Evolutionary conservation across 2,797 vertebrate genomes (phyloP), one percentile per base, ranked within the genome.

Genomic region (Coccyzus lansbergi): DNA sequence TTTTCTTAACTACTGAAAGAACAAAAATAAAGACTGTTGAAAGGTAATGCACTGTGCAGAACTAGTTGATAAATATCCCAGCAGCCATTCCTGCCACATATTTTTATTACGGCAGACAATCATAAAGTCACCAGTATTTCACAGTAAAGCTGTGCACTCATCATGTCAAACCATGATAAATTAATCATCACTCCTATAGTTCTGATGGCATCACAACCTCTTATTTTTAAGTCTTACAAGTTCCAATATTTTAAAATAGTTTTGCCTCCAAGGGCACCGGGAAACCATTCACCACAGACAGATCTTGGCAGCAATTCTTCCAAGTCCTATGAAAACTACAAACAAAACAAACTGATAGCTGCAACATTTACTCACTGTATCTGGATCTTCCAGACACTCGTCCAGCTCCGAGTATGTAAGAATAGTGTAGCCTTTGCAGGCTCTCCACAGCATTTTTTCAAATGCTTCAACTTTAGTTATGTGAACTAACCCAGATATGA

Each of bases 371-470:
- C 99, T 98, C 96, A 99, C 99, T 0, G 99, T 99, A 93, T 99
- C 98, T 0, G 99, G 98, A 86, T 99, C 99, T 24, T 98, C 97
- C 1, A 99, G 98, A 92, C 95, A 97, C 69, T 99, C 98, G 1
- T 99, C 98, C 96, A 99, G 83, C 60, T 99, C 99, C 5, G 98
- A 97, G 6, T 99, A 99, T 31, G 99, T 99, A 87, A 99, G 98
- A 63, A 99, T 99, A 72, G 99, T 99, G 93, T 99, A 99, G 42
- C 99, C 99, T 92, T 99, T 99, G 89, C 99, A 99, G 64, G 98
- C 99, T 63, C 99, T 96, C 99, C 99, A 99, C 84, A 99, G 89
- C 98, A 99, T 99, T 76, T 98, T 98, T 94, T 99, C 99, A 93
- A 99, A 99, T 4, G 99, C 99, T 96, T 99, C 98, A 21, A 99